Evolutionary conservation across 2,797 vertebrate species (phyloP).

Genomic region (Siniperca scherzeri): DNA sequence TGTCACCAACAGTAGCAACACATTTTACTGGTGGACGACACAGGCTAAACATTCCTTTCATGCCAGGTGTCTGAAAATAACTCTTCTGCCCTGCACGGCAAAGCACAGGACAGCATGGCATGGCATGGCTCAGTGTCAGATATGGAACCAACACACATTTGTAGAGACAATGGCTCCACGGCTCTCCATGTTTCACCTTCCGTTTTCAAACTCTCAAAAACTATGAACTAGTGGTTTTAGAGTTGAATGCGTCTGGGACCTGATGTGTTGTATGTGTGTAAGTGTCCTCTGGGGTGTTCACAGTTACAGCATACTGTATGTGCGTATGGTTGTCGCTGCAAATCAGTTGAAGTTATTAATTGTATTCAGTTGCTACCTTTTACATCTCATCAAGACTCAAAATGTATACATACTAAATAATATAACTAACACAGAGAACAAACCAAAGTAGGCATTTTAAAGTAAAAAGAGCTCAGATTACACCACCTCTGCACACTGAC

Average conservation of each 20-base stretch:
- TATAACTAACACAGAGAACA: not conserved
- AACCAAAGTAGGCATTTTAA: not conserved
- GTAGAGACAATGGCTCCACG: not conserved
- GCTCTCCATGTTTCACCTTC: constrained; percentile 1
- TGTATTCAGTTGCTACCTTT: not conserved
- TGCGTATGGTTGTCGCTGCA: not conserved
- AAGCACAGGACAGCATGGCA: not conserved
- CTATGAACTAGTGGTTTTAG: not conserved
- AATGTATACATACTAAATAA: not conserved
- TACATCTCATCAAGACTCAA: not conserved
- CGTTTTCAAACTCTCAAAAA: not conserved
- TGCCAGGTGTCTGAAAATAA: constrained; percentile 74
- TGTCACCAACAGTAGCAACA: not conserved
- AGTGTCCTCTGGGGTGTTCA: not conserved
- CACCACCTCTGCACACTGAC: not conserved
- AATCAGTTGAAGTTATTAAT: not conserved
- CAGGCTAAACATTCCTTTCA: constrained; percentile 61
- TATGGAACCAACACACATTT: not conserved
- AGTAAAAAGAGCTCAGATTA: not conserved
- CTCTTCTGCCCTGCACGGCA: constrained; percentile 9
- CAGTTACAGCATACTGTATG: not conserved
- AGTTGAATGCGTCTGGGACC: not conserved
- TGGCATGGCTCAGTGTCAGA: constrained; percentile 1
- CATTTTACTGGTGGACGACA: constrained; percentile 15
- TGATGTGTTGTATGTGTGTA: not conserved